Evolutionary conservation across 2,797 vertebrate species (phyloP).

Genomic region (Neosalanx taihuensis): DNA sequence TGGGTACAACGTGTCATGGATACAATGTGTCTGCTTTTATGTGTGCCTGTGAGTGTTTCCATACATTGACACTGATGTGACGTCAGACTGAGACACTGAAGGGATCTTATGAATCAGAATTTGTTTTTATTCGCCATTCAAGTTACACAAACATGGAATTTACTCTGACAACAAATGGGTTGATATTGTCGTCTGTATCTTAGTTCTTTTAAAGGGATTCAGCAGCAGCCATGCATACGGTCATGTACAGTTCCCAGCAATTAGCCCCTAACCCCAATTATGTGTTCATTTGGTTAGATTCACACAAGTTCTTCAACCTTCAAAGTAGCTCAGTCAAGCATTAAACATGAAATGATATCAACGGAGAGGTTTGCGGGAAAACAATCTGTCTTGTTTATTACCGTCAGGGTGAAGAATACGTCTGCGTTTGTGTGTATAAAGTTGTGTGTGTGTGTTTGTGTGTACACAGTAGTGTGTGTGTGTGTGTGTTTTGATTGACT

Average conservation of each 20-base stretch:
- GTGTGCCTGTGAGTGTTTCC: background rate
- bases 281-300: conserved; percentile 36
- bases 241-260: conserved; percentile 44
- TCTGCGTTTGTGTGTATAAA: background rate
- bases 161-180: conserved; percentile 8
- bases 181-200: conserved; percentile 29
- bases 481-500: conserved; percentile 1
- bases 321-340: conserved; percentile 43
- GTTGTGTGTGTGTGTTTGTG: background rate
- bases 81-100: conserved; percentile 6
- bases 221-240: conserved; percentile 21
- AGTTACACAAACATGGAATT: too few species aligned
- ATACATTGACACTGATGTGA: background rate
- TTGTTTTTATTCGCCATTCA: too few species aligned
- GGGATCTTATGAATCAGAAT: conserved; percentile 18
- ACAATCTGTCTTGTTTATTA: conserved; percentile 23
- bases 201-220: conserved; percentile 44
- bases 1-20: background rate
- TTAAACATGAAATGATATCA: conserved; percentile 35
- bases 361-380: conserved; percentile 24
- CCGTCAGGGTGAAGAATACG: conserved; percentile 1
- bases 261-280: conserved; percentile 61
- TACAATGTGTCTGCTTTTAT: background rate
- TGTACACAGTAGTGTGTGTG: too few species aligned
- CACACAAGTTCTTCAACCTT: conserved; percentile 30